These are phyloP conservation scores for Lasioglossum zephyrum DNA, from an alignment of 2,888 invertebrate genomes.

Conservation along the genomic window DNA sequence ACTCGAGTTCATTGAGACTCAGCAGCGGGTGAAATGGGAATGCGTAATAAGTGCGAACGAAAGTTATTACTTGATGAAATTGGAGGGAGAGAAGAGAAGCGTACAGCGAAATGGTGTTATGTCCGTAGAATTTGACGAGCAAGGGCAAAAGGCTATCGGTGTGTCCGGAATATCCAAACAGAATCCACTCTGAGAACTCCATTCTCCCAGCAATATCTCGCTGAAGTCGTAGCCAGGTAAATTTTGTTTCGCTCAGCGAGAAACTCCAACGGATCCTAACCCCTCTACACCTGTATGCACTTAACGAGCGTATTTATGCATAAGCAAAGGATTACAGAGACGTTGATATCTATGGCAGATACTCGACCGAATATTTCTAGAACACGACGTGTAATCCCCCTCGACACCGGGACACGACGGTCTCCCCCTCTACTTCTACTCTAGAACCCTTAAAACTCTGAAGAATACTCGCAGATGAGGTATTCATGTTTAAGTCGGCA, in stretches of 20 bases:
- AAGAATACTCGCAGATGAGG: constrained; percentile 28
- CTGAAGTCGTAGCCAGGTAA: neutral
- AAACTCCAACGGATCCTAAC: neutral
- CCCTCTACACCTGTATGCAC: neutral
- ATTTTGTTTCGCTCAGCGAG: neutral
- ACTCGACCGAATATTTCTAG: neutral
- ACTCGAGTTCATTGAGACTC: constrained; percentile 15
- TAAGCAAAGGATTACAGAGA: neutral
- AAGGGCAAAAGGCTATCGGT: neutral
- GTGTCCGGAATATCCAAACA: neutral
- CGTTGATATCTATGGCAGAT: neutral
- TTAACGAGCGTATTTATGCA: constrained; percentile 10
- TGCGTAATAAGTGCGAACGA: neutral
- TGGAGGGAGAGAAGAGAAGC: neutral
- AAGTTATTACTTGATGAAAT: neutral
- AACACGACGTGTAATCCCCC: neutral
- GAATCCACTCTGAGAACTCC: too few species aligned
- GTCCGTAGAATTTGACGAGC: neutral
- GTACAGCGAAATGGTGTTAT: neutral
- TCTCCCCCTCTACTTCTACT: neutral
- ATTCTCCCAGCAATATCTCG: neutral
- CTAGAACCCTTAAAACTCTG: constrained; percentile 15
- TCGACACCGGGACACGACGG: neutral
- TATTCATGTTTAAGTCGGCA: constrained; percentile 20
- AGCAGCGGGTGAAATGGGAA: neutral